These are phyloP conservation scores for Phodopus roborovskii DNA, from an alignment of 2,113 vertebrate species.

Conservation along the genomic window DNA sequence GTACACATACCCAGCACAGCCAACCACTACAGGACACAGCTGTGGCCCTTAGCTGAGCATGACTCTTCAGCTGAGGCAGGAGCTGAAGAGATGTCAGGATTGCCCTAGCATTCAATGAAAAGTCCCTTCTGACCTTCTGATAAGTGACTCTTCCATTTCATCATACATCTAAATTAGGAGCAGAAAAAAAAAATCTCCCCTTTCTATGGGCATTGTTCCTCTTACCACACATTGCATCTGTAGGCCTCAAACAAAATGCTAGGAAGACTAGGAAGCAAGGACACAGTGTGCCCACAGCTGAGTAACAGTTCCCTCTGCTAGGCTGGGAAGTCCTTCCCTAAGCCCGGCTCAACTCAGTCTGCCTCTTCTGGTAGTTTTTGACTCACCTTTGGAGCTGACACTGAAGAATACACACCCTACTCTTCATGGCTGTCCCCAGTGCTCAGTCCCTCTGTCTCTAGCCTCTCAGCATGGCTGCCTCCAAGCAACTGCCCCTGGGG, in stretches of 20 bases:
- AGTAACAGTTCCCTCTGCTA: not conserved
- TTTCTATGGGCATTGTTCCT: not conserved
- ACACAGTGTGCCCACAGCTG: not conserved
- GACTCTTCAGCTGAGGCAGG: not conserved
- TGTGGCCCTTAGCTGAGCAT: not conserved
- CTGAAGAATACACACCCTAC: not conserved
- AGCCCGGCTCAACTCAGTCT: not conserved
- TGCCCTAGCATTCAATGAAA: not conserved
- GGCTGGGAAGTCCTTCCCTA: slow-evolving; percentile 10
- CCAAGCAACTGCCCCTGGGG: not conserved
- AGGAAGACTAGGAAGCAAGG: not conserved
- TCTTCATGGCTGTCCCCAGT: accelerated
- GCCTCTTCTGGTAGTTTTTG: not conserved
- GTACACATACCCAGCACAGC: not conserved
- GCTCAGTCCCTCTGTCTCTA: not conserved
- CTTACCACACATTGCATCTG: not conserved
- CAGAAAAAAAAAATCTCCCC: not conserved
- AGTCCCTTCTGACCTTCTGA: not conserved
- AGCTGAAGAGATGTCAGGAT: not conserved
- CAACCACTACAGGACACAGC: slow-evolving; percentile 3
- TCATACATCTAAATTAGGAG: not conserved
- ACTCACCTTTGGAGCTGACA: not conserved
- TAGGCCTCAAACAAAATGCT: not conserved
- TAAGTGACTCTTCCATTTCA: not conserved
- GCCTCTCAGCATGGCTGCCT: not conserved